Base-by-base conservation (phyloP, 2,888 invertebrate species). In the Archips xylosteana region DNA sequence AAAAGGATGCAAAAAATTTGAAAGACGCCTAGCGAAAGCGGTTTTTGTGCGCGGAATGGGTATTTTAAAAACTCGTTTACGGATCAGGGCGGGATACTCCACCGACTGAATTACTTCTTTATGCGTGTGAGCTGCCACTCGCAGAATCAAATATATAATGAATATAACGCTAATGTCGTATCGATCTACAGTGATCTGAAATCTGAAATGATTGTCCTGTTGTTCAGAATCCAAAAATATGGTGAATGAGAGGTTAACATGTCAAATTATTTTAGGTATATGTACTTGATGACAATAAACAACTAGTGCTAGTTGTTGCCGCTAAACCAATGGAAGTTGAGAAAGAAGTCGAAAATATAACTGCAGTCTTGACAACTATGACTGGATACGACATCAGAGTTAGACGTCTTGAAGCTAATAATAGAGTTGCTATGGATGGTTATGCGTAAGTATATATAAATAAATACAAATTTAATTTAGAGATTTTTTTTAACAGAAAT, bases 321-420 rank as follows among this genome's bases (percentile, higher is more conserved):
- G 96, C 96, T 2, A 96, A 96, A 78, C 97, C 98, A 0, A 95
- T 96, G 78, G 96, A 97, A 75, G 96, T 97, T 0, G 97, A 98
- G 82, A 95, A 94, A 62, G 95, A 95, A 77, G 94, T 97, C 76
- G 96, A 96, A 32, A 96, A 96, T 76, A 96, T 98, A 42, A 96
- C 97, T 8, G 90, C 90, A 59, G 95, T 95, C 4, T 89, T 98
- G 13, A 96, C 96, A 68, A 96, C 96, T 54, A 95, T 97, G 51
- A 97, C 97, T 2, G 97, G 97, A 5, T 95, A 96, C 81, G 98
- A 98, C 81, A 96, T 98, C 2, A 95, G 97, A 76, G 96, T 98
- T 57, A 94, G 97, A 69, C 95, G 97, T 82, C 85, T 98, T 66
- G 97, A 97, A 81, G 97, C 98, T 0, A 97, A 97, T 82, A 92